These are phyloP conservation scores for Piscicola geometra DNA, from an alignment of 2,888 invertebrate genomes.

Conservation along the genomic window DNA sequence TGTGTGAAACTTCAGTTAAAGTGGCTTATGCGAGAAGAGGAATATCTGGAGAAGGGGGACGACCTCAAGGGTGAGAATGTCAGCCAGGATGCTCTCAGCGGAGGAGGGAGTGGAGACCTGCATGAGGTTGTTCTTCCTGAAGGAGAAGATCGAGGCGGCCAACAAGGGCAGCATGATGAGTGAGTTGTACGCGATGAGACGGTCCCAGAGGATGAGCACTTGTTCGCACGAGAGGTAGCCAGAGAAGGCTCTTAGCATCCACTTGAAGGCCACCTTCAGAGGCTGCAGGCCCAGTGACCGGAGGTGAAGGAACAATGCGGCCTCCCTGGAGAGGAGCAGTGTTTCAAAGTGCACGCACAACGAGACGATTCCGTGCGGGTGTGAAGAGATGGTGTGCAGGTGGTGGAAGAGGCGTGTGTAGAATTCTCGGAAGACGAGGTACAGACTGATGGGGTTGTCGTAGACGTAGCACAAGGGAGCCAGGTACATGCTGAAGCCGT, in stretches of 20 bases:
- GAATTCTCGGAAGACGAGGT: constrained; percentile 83
- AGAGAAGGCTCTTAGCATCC: constrained; percentile 92
- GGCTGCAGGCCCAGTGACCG: constrained; percentile 81
- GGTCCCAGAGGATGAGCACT: constrained; percentile 84
- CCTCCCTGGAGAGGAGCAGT: constrained; percentile 81
- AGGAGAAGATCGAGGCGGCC: constrained; percentile 55
- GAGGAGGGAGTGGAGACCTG: constrained; percentile 53
- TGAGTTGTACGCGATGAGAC: constrained; percentile 84
- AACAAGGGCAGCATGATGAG: constrained; percentile 75
- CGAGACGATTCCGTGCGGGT: constrained; percentile 76
- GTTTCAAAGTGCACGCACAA: constrained; percentile 83
- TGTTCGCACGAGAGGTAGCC: constrained; percentile 89
- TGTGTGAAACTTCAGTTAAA: too few species aligned
- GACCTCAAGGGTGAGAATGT: constrained; percentile 54
- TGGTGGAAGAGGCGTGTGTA: constrained; percentile 87
- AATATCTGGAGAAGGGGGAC: constrained; percentile 54
- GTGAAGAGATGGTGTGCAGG: constrained; percentile 83
- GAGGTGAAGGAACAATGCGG: constrained; percentile 84
- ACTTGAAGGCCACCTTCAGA: constrained; percentile 84
- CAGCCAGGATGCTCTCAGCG: constrained; percentile 56
- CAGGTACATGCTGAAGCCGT: constrained; percentile 95
- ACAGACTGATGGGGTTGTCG: constrained; percentile 78
- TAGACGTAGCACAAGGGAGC: constrained; percentile 90
- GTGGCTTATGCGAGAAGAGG: constrained; percentile 49
- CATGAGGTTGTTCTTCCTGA: constrained; percentile 55